Evolutionary conservation across 2,888 invertebrate genomes (phyloP), one percentile per base, ranked within the genome.

Genomic region (Phania funesta): DNA sequence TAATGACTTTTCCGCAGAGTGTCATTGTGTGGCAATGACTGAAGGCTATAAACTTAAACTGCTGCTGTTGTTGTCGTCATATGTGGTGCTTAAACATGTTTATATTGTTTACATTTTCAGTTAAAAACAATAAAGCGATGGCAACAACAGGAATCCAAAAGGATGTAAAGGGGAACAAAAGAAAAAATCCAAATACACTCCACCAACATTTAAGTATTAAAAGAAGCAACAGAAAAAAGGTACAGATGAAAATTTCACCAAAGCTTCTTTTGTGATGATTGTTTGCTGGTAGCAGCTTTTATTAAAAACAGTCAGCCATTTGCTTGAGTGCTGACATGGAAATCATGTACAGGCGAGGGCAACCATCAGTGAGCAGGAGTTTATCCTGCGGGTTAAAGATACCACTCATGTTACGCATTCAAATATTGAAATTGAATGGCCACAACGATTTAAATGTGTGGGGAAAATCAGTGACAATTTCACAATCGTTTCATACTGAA

Each of bases 21-120:
- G 74, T 75, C 68, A 70, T 75, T 80, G 60, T 80, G 68, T 80
- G 74, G 74, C 80, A 74, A 58, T 50, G 68, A 41, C 74, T 80
- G 20, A 54, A 74, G 68, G 74, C 74, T 52, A 75, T 80, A 65
- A 70, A 70, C 74, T 80, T 80, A 64, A 46, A 50, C 71, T 60
- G 68, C 35, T 68, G 62, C 44, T 38, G 50, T 54, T 62, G 46
- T 56, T 52, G 48, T 58, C 68, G 35, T 35, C 38, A 44, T 60
- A 24, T 26, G 20, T 67, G 26, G 48, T 41, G 38, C n/a, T 35
- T n/a, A 13, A 11, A 18, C 16, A 6, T 50, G 32, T 38, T 60
- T 50, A 38, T 50, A 56, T 50, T 80, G 46, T 74, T 79, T 62
- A 60, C 73, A 62, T 68, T 80, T 80, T 50, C 54, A 79, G 67